Evolutionary conservation across 2,797 vertebrate genomes (phyloP), one percentile per base, ranked within the genome.

Genomic region (Siniperca obscura): DNA sequence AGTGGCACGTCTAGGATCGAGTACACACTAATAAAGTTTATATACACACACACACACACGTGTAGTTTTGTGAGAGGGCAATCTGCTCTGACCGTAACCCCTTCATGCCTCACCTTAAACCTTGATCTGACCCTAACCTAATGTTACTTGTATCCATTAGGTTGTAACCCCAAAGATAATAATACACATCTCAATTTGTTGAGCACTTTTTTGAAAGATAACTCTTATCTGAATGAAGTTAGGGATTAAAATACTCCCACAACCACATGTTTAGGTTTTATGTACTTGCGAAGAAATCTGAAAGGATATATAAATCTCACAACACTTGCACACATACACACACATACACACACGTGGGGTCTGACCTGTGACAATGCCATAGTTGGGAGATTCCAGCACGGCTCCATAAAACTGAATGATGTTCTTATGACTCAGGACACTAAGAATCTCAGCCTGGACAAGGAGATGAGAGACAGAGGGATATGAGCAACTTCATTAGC

Each of bases 321-420:
- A 71, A 62, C 44, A 78, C 46, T 48, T 19, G 40, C 53, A 61
- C 2, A 17, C 55, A 56, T 40, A 79, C 36, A 55, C 50, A 72
- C 52, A 80, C 53, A 60, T 65, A 68, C 75, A 84, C 69, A 79
- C 56, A 70, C n/a, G 7, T 11, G 19, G 22, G 30, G 48, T 89
- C 96, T 95, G 96, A 99, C 98, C 98, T 97, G 98, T 99, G 93
- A 99, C 96, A 74, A 99, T 99, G 87, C 97, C 98, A 91, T 98
- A 99, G 96, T 99, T 98, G 83, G 98, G 98, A 86, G 97, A 96
- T 92, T 99, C 98, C 87, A 98, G 96, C 92, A 99, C 95, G 48
- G 98, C 98, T 95, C 98, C 98, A 61, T 97, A 98, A 96, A 99
- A 99, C 94, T 99, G 97, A 95, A 99, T 99, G 94, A 99, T 97